Base-by-base conservation (phyloP, 2,888 invertebrate species). In the Halictus ligatus region DNA sequence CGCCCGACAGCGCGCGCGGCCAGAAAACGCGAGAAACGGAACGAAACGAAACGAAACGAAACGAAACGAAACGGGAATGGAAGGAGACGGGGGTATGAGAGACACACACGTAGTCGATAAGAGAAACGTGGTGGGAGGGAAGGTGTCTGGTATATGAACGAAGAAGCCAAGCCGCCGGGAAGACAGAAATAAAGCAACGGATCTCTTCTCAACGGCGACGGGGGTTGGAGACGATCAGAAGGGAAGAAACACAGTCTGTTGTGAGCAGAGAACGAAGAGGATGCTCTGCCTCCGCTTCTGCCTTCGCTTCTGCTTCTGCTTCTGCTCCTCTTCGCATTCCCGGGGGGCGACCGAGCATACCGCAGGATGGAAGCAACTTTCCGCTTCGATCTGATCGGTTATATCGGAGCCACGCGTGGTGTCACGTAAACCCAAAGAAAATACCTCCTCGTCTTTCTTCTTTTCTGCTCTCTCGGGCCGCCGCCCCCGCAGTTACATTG, bases 341-440 rank as follows among this genome's bases (percentile, higher is more conserved):
- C 91, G 88, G 85, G 89, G 90, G 92, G 91, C 90, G 92, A 90
- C 90, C 92, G 90, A 91, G 92, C 92, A 91, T 91, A 92, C 92
- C 91, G 91, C 90, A 50, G 87, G 91, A 94, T 92, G 90, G 91
- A 91, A 92, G 85, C 90, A 90, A 91, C 89, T 81, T 92, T 93
- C 90, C 85, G 90, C 90, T 94, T 92, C 92, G 93, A 93, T 93
- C 92, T 90, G 88, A 88, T 89, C 88, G 83, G 88, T 92, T 91
- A 92, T 93, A 92, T 92, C 89, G 82, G 78, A 60, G 72, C 69
- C 79, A 88, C 91, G 89, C 92, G 91, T 85, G 91, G 92, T 91
- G 91, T 94, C 93, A 92, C 91, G 92, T 92, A 92, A 94, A 94
- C 92, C 92, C 91, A 92, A 92, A 92, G 91, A 93, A 94, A 93